Conservation (phyloP, 2,888 invertebrate genomes). For the Cephus pulcher region DNA sequence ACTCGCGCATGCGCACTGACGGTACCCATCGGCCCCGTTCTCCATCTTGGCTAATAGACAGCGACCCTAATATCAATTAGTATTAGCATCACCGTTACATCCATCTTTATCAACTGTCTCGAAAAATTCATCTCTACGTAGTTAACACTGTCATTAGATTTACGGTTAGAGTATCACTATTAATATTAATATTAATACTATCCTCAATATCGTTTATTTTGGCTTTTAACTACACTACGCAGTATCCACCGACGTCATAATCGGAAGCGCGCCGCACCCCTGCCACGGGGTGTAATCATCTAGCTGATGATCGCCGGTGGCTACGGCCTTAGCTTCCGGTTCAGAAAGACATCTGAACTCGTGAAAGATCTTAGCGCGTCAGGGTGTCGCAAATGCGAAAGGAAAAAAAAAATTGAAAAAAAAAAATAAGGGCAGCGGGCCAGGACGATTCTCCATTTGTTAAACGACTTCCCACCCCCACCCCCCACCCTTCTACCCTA, state of each 20-base stretch:
- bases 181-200: slow-evolving; percentile 34
- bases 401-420: slow-evolving; percentile 27
- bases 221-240: background rate
- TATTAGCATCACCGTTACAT: background rate
- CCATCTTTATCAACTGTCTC: background rate
- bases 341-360: background rate
- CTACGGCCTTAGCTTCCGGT: background rate
- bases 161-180: slow-evolving; percentile 12
- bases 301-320: no score
- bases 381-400: slow-evolving; percentile 7
- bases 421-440: slow-evolving; percentile 10
- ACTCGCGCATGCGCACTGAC: background rate
- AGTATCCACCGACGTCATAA: background rate
- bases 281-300: background rate
- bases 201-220: slow-evolving; percentile 24
- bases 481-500: background rate
- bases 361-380: background rate
- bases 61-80: background rate
- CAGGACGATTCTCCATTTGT: slow-evolving; percentile 1
- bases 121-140: background rate
- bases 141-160: slow-evolving; percentile 26
- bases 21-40: background rate
- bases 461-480: background rate
- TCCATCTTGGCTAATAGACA: background rate
- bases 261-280: background rate